These are phyloP conservation scores for Myoxocephalus aenaeus DNA, from an alignment of 2,797 vertebrate species.

Conservation along the genomic window DNA sequence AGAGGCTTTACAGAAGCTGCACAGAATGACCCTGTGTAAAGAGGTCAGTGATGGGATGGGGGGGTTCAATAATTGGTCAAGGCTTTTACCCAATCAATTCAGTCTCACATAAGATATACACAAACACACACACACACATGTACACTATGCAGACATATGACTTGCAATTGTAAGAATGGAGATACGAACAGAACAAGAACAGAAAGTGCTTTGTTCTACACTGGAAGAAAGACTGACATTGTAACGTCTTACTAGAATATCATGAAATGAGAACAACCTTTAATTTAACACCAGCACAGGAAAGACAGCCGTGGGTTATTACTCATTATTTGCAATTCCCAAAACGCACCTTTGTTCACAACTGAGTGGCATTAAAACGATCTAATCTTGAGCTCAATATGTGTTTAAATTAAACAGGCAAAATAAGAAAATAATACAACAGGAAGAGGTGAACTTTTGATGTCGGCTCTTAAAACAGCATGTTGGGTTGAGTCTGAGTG, in stretches of 20 bases:
- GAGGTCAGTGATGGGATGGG: background rate
- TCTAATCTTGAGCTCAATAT: background rate
- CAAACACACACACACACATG: background rate
- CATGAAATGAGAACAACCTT: conserved; percentile 20
- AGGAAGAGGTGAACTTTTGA: background rate
- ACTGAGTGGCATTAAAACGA: conserved; percentile 21
- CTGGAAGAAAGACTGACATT: conserved; percentile 2
- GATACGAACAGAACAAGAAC: background rate
- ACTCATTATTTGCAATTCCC: conserved; percentile 32
- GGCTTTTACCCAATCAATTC: conserved; percentile 27
- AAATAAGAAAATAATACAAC: background rate
- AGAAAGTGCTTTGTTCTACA: background rate
- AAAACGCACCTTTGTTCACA: conserved; percentile 7
- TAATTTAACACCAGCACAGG: conserved; percentile 28
- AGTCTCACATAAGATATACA: background rate
- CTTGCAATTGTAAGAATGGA: background rate
- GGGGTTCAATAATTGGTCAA: conserved; percentile 35
- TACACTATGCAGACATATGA: background rate
- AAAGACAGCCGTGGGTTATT: conserved; percentile 4
- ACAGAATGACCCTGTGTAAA: conserved; percentile 5
- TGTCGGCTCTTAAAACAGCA: background rate
- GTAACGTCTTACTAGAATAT: conserved; percentile 2
- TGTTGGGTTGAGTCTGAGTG: background rate
- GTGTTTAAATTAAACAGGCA: background rate
- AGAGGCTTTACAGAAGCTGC: conserved; percentile 9